Base-by-base conservation (phyloP, 2,797 vertebrate genomes). In the Urosaurus nigricauda region DNA sequence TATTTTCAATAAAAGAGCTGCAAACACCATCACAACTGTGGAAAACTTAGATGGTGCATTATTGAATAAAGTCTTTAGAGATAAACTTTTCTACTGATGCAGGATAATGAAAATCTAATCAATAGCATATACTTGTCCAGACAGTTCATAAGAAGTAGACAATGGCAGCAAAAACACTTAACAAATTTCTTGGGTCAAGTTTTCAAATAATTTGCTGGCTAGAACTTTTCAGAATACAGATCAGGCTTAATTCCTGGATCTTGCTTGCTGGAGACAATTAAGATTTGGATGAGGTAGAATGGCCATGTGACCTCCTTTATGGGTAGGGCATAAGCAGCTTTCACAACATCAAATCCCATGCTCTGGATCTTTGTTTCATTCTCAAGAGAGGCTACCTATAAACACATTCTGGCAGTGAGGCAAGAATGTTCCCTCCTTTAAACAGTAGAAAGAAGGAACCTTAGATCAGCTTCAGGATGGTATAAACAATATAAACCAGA, bases 41-140 rank as follows among this genome's bases (percentile, higher is more conserved):
- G 73, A 7, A 2, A 87, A 26, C 4, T 29, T 84, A 87, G 89
- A 84, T 53, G 40, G 74, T 79, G 74, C 84, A 92, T 92, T 82
- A 83, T 93, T 92, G 35, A 92, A 91, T 83, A 78, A 92, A 43
- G 2, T 35, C 56, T 75, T 90, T 73, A 65, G 84, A 92, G 70
- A 87, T 87, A 89, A 95, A 90, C 43, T 87, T 90, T 82, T 26
- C 82, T 92, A 84, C 84, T 89, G 92, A 78, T 73, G 56, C 84
- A 88, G 40, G 32, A 35, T 35, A 94, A 85, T 78, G 63, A 92
- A 94, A 93, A 94, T 88, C 91, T 93, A 95, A 94, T 89, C 13
- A 0, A 86, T 91, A 58, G 58, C 94, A 95, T 92, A 95, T 91
- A 78, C 89, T 91, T 92, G 40, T 29, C 93, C 82, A 92, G 87